These are phyloP conservation scores for Drosophila anomalata DNA, from an alignment of 2,888 invertebrate genomes.

Conservation along the genomic window DNA sequence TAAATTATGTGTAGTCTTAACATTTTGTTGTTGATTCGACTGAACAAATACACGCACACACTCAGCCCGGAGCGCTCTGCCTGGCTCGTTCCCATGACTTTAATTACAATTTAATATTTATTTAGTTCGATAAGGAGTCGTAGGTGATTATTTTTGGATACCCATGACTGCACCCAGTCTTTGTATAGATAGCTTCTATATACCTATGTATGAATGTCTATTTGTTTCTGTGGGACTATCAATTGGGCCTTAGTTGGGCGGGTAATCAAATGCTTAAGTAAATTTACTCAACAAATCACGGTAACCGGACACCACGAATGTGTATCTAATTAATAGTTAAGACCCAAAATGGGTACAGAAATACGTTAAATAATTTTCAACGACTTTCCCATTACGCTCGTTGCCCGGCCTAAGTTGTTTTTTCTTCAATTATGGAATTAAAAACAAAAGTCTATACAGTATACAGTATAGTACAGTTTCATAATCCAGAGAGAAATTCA, in stretches of 20 bases:
- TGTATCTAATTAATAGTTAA: slow-evolving; percentile 75
- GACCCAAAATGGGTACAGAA: slow-evolving; percentile 46
- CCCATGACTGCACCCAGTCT: slow-evolving; percentile 57
- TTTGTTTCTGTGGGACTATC: slow-evolving; percentile 41
- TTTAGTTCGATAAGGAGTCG: slow-evolving; percentile 73
- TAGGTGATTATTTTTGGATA: slow-evolving; percentile 56
- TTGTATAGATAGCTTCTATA: slow-evolving; percentile 11
- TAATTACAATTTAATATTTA: slow-evolving; percentile 80
- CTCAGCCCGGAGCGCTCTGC: no score
- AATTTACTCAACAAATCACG: slow-evolving; percentile 69
- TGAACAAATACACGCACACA: slow-evolving; percentile 27
- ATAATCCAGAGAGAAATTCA: not conserved
- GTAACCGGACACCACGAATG: slow-evolving; percentile 34
- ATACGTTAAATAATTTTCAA: not conserved
- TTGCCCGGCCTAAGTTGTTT: slow-evolving; percentile 7
- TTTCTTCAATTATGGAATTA: slow-evolving; percentile 5
- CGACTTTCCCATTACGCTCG: slow-evolving; percentile 17
- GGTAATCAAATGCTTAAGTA: slow-evolving; percentile 56
- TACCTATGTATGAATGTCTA: slow-evolving; percentile 20
- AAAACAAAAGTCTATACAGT: not conserved
- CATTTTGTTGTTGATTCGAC: slow-evolving; percentile 36
- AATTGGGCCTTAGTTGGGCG: slow-evolving; percentile 12
- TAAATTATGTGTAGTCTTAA: slow-evolving; percentile 45
- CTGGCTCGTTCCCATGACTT: slow-evolving; percentile 77
- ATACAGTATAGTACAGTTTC: not conserved